Base-by-base conservation (phyloP, 2,797 vertebrate species). In the Sphenopsis melanotis region DNA sequence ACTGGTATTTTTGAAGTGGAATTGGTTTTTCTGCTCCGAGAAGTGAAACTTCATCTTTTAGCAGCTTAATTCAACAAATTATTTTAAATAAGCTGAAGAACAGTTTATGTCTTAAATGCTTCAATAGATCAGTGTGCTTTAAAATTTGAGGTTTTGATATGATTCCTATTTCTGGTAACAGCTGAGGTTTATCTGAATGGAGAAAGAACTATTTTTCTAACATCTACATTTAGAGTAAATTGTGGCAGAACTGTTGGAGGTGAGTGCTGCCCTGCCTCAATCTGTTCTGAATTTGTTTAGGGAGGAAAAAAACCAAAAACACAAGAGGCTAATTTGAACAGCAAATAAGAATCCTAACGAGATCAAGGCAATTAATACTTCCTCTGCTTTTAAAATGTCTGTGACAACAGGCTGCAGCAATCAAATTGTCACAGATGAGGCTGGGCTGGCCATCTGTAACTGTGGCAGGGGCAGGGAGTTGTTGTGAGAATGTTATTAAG, bases 351-450 rank as follows among this genome's bases (percentile, higher is more conserved):
- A 77, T 64, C 56, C 6, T 63, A 74, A 92, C 56, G 57, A 82
- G 63, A 83, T 92, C 21, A 66, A 87, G 41, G 44, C 89, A 87
- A 89, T 92, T 90, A 90, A 84, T 87, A 29, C 16, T 84, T 88
- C 41, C 57, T 83, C 65, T 82, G 59, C 59, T 70, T 86, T 84
- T 60, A 59, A 88, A 72, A 47, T n/a, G 24, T 12, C 27, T 1
- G 0, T 12, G 34, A 15, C 50, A 87, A 27, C 34, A 66, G 30
- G 63, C 77, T 82, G 59, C 52, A 89, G 57, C 55, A 47, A 64
- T 77, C 8, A 7, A 0, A 37, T 53, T 71, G 80, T 41, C 9
- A 1, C 41, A 39, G 53, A 86, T 57, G 72, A 90, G 42, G 41
- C 36, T 66, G 46, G 37, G 32, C 46, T 68, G 63, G n/a, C 41